Percentiles rank a stretch among this genome's conserved stretches.
phyloP scores from a whole-genome alignment of 1,140 invertebrate genomes.

The Paramacrobiotus metropolitanus region DNA sequence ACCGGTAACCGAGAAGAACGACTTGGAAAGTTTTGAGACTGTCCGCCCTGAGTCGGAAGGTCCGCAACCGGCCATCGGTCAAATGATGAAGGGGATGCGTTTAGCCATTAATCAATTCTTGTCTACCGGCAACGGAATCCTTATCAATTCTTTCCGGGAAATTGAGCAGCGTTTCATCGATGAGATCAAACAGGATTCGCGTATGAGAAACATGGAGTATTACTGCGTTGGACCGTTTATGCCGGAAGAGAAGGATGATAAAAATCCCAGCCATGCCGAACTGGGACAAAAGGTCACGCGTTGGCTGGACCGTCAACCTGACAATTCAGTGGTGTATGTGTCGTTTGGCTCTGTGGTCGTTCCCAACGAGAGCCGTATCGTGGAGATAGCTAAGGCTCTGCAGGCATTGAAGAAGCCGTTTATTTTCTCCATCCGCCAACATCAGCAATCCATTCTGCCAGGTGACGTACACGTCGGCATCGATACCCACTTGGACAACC shows the following conservation, averaged over 20 bases:
- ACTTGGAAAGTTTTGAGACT: neutral
- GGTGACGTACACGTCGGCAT: neutral
- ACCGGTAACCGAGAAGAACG: neutral
- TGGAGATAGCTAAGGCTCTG: neutral
- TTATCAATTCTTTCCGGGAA: neutral
- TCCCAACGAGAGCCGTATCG: neutral
- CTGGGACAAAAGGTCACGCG: neutral
- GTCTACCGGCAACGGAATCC: neutral
- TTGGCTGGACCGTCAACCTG: neutral
- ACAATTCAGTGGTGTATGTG: neutral
- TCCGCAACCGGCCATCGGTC: neutral
- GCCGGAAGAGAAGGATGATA: neutral
- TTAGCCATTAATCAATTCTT: neutral
- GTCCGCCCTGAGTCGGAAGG: neutral
- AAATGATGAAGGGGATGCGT: neutral
- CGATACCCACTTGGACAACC: neutral
- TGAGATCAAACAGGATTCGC: neutral
- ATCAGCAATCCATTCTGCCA: neutral
- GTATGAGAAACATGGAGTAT: neutral
- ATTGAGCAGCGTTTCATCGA: neutral
- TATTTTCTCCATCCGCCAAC: neutral
- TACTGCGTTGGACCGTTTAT: neutral
- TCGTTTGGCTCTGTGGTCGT: neutral
- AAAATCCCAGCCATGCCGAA: neutral
- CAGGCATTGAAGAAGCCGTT: neutral